A percentile compares a stretch with the other conserved stretches of the same genome.
Conservation (phyloP, 2,113 vertebrate genomes). For the Pyxicephalus adspersus region DNA sequence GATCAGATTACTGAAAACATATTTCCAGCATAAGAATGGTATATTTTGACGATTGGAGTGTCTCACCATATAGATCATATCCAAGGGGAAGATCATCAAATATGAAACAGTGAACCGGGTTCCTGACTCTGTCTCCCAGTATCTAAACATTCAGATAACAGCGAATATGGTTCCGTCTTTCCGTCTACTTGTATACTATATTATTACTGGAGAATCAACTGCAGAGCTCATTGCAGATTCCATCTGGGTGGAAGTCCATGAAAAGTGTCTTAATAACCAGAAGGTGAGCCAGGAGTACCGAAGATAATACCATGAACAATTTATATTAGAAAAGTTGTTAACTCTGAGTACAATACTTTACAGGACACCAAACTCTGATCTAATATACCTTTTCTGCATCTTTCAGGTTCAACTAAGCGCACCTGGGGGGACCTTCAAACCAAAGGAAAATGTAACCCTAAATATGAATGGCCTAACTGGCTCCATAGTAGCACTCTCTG, state of each 20-base stretch:
- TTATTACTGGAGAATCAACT: slow-evolving; percentile 76
- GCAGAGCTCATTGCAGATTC: slow-evolving; percentile 91
- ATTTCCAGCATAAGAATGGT: too few species aligned
- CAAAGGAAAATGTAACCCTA: slow-evolving; percentile 71
- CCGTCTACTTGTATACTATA: slow-evolving; percentile 88
- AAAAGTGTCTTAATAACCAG: slow-evolving; percentile 81
- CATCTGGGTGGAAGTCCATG: slow-evolving; percentile 83
- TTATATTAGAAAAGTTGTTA: not conserved
- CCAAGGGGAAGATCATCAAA: slow-evolving; percentile 80
- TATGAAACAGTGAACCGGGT: slow-evolving; percentile 68
- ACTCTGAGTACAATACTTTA: too few species aligned
- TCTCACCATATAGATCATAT: slow-evolving; percentile 69
- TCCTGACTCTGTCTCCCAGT: slow-evolving; percentile 65
- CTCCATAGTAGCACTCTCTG: slow-evolving; percentile 82
- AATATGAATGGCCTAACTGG: slow-evolving; percentile 67
- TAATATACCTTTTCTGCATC: not conserved
- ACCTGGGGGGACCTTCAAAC: slow-evolving; percentile 60
- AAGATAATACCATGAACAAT: not conserved
- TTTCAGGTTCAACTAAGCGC: slow-evolving; percentile 73
- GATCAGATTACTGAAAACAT: too few species aligned
- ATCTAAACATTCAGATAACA: slow-evolving; percentile 78
- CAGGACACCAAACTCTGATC: not conserved
- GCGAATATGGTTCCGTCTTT: slow-evolving; percentile 86
- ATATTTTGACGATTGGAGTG: slow-evolving; percentile 73
- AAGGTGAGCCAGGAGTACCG: slow-evolving; percentile 69